Conservation (phyloP, 2,797 vertebrate species). For the Phataginus tricuspis region DNA sequence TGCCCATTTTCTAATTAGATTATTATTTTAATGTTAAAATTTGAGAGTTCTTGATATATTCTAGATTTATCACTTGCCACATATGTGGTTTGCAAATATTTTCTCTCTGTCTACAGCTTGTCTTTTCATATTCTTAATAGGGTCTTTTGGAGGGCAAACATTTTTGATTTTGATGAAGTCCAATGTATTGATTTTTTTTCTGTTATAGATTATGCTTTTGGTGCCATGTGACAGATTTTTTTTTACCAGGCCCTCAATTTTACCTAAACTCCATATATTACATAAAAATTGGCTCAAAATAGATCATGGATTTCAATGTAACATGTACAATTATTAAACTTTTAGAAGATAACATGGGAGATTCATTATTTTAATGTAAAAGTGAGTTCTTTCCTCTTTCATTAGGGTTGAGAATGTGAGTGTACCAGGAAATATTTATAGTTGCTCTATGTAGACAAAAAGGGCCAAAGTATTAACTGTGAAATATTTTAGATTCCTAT, state of each 20-base stretch:
- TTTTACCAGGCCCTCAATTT: neutral
- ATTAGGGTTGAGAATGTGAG: neutral
- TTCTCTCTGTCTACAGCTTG: neutral
- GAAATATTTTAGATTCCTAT: slow-evolving; percentile 35
- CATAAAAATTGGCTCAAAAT: slow-evolving; percentile 17
- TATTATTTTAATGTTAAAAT: slow-evolving; percentile 13
- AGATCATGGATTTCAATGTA: neutral
- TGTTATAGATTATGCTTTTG: neutral
- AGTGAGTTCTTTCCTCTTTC: neutral
- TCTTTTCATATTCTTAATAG: neutral
- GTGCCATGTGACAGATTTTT: neutral
- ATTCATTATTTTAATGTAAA: neutral
- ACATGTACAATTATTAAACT: neutral
- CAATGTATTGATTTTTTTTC: neutral
- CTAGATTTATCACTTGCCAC: neutral
- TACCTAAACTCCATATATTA: neutral
- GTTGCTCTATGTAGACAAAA: neutral
- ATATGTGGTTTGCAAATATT: neutral
- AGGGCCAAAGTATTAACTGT: neutral
- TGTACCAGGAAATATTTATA: neutral
- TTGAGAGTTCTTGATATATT: neutral
- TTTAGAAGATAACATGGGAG: neutral
- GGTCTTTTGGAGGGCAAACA: neutral
- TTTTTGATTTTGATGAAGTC: slow-evolving; percentile 31
- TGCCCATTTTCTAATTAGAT: neutral